A percentile compares a stretch with the other conserved stretches of the same genome.
phyloP scores from a whole-genome alignment of 2,113 vertebrate species.

The Anoplopoma fimbria region DNA sequence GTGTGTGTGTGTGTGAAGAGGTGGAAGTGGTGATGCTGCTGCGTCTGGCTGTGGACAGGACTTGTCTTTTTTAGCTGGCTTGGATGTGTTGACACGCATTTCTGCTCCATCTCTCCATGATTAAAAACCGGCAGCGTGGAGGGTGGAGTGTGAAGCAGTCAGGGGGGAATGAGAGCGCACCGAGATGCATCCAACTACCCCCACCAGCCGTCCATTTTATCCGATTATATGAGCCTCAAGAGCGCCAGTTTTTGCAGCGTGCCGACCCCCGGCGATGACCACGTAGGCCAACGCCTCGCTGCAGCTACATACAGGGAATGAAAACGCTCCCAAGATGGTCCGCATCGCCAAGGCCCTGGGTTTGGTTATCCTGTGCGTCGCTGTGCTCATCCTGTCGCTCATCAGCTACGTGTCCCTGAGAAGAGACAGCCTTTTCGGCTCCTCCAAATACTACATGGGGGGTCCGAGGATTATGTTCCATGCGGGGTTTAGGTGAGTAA shows the following conservation, averaged over 20 bases:
- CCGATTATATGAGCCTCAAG: slow-evolving; percentile 39
- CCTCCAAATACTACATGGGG: slow-evolving; percentile 90
- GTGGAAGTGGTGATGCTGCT: background rate
- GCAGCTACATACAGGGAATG: slow-evolving; percentile 61
- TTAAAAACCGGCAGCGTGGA: slow-evolving; percentile 48
- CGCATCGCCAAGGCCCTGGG: slow-evolving; percentile 95
- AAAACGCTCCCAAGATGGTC: slow-evolving; percentile 89
- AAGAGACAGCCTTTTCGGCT: slow-evolving; percentile 93
- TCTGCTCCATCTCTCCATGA: slow-evolving; percentile 70
- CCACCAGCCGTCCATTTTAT: slow-evolving; percentile 53
- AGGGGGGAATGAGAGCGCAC: slow-evolving; percentile 56
- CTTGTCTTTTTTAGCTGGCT: slow-evolving; percentile 23
- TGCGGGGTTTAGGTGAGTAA: slow-evolving; percentile 94
- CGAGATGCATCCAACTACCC: slow-evolving; percentile 55
- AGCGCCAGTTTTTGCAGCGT: slow-evolving; percentile 13
- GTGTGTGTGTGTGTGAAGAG: background rate
- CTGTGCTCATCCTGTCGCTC: slow-evolving; percentile 93
- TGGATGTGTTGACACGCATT: slow-evolving; percentile 53
- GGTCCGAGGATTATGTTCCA: slow-evolving; percentile 97
- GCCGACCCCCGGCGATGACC: slow-evolving; percentile 43
- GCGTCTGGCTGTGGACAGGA: slow-evolving; percentile 3
- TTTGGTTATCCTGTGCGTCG: slow-evolving; percentile 94
- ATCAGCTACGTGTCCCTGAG: slow-evolving; percentile 97
- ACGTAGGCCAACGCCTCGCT: slow-evolving; percentile 57
- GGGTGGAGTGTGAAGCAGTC: slow-evolving; percentile 12